Conservation (phyloP, 2,888 invertebrate genomes). For the Drosophila neoperkinsi region DNA sequence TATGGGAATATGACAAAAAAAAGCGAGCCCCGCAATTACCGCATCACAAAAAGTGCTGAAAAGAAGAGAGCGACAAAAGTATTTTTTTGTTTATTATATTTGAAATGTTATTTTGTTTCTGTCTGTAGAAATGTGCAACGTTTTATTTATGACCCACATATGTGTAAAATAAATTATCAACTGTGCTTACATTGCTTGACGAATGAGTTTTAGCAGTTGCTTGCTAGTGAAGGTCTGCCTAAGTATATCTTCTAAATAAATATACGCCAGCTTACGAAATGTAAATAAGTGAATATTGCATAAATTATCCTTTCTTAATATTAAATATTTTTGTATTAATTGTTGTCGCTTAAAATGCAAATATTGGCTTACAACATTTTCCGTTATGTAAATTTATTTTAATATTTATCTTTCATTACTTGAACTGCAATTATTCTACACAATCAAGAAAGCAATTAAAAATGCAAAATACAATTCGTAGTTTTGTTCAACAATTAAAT, state of each 20-base stretch:
- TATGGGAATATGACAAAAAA: slow-evolving; percentile 22
- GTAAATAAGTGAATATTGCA: not conserved
- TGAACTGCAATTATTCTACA: slow-evolving; percentile 1
- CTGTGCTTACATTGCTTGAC: not conserved
- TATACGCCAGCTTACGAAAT: not conserved
- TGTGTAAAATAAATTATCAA: slow-evolving; percentile 1
- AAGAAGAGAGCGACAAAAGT: slow-evolving; percentile 16
- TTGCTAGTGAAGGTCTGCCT: no score
- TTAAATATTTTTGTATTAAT: slow-evolving; percentile 18
- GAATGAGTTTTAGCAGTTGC: not conserved
- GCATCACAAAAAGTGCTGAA: slow-evolving; percentile 21
- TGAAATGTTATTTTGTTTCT: slow-evolving; percentile 3
- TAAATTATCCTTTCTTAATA: not conserved
- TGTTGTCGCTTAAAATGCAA: slow-evolving; percentile 18
- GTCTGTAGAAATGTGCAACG: slow-evolving; percentile 10
- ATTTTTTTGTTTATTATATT: slow-evolving; percentile 11
- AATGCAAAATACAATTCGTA: not conserved
- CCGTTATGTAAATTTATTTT: slow-evolving; percentile 17
- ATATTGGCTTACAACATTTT: slow-evolving; percentile 2
- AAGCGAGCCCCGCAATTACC: slow-evolving; percentile 11
- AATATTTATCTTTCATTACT: slow-evolving; percentile 8
- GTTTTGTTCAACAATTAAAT: not conserved
- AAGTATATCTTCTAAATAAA: not conserved
- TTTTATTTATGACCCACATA: slow-evolving; percentile 17
- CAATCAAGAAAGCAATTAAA: not conserved